Percentiles rank a stretch among this genome's conserved stretches.
Conservation (phyloP, 2,797 vertebrate species). For the Danio jaintianensis region DNA sequence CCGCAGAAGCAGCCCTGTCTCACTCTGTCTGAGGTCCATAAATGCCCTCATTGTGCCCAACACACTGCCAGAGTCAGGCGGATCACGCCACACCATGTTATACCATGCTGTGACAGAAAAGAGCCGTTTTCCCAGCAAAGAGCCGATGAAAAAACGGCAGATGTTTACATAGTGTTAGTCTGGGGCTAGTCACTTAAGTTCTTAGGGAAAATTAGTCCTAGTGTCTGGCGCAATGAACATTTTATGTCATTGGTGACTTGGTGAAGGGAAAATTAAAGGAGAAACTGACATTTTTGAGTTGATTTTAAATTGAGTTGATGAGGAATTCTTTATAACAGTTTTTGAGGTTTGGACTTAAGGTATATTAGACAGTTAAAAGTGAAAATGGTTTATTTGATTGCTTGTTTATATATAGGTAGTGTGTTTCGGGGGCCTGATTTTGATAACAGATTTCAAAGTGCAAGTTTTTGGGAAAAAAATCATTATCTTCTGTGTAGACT, state of each 20-base stretch:
- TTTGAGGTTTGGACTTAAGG: too few relatives aligned
- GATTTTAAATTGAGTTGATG: too few relatives aligned
- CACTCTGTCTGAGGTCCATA: constrained; percentile 57
- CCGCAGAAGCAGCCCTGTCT: constrained; percentile 68
- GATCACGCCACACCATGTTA: constrained; percentile 22
- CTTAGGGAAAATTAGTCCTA: background rate
- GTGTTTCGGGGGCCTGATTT: too few relatives aligned
- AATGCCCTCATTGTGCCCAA: constrained; percentile 62
- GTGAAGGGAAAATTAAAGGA: background rate
- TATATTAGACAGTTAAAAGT: too few relatives aligned
- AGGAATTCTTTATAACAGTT: too few relatives aligned
- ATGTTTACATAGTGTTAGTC: background rate
- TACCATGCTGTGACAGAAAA: constrained; percentile 20
- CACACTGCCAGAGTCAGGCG: constrained; percentile 57
- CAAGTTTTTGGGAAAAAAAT: too few relatives aligned
- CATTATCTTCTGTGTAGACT: too few relatives aligned
- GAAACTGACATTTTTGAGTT: too few relatives aligned
- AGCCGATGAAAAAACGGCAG: constrained; percentile 6
- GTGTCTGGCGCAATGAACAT: background rate
- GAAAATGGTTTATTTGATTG: too few relatives aligned
- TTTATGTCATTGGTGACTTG: constrained; percentile 1
- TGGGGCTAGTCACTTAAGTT: background rate
- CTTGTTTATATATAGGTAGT: too few relatives aligned
- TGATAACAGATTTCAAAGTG: too few relatives aligned
- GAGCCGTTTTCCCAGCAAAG: constrained; percentile 5